These are phyloP conservation scores for Podarcis cretensis DNA, from an alignment of 2,113 vertebrate genomes.

Conservation along the genomic window DNA sequence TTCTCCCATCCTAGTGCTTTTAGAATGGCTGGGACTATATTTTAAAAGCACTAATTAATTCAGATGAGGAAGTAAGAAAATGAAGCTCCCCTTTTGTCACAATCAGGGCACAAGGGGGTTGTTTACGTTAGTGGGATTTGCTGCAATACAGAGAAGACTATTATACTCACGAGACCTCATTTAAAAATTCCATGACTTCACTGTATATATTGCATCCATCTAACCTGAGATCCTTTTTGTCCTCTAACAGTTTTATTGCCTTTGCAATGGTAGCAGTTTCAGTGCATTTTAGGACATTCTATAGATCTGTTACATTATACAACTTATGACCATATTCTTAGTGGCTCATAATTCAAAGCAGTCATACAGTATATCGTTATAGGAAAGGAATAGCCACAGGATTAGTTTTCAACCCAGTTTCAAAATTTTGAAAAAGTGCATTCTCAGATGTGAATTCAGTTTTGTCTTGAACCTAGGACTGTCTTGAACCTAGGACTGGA, in stretches of 20 bases:
- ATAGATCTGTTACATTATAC: background rate
- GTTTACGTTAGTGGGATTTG: background rate
- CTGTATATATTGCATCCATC: background rate
- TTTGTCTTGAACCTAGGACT: background rate
- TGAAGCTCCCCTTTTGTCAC: background rate
- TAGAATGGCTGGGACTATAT: background rate
- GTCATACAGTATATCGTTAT: background rate
- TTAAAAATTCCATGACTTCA: conserved; percentile 4
- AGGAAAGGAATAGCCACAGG: background rate
- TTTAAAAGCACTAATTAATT: conserved; percentile 9
- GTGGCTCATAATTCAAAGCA: background rate
- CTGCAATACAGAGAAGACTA: background rate
- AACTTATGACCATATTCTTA: background rate
- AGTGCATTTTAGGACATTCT: background rate
- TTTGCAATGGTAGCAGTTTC: background rate
- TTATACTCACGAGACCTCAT: background rate
- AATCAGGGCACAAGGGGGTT: background rate
- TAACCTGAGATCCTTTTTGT: background rate
- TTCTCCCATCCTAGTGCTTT: background rate
- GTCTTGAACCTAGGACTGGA: background rate
- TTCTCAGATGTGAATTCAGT: background rate
- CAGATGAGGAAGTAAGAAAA: background rate
- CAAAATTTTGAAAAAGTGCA: background rate
- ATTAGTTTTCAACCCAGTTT: background rate
- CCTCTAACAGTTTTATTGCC: background rate